Percentiles rank a stretch among this genome's conserved stretches.
phyloP scores from a whole-genome alignment of 2,888 invertebrate species.

The Caenorhabditis afra region DNA sequence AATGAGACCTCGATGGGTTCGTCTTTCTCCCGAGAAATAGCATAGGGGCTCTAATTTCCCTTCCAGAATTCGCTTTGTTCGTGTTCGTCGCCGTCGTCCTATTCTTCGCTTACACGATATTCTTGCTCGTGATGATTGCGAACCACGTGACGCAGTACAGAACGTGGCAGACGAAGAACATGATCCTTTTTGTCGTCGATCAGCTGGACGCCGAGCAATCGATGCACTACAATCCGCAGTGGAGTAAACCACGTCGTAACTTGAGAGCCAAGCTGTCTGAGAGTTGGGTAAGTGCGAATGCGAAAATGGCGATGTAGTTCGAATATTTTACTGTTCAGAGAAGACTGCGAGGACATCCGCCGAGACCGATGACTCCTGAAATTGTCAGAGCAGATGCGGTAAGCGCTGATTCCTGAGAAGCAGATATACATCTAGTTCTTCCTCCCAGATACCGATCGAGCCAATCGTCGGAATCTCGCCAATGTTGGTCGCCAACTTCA shows the following conservation, averaged over 20 bases:
- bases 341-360: conserved; percentile 23
- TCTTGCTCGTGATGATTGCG: conserved; percentile 33
- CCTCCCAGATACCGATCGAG: conserved; percentile 48
- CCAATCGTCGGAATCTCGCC: conserved; percentile 47
- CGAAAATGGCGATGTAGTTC: not conserved
- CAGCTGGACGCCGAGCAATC: conserved; percentile 61
- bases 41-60: not conserved
- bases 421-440: too few species aligned
- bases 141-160: conserved; percentile 42
- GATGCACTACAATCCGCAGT: conserved; percentile 53
- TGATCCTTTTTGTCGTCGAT: conserved; percentile 58
- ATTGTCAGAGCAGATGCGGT: conserved; percentile 35
- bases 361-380: conserved; percentile 26
- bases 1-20: conserved; percentile 59
- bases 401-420: not conserved
- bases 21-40: not conserved
- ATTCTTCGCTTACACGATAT: conserved; percentile 46
- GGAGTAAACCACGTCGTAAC: conserved; percentile 8
- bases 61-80: conserved; percentile 55
- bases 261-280: not conserved
- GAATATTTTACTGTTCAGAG: too few species aligned
- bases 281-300: conserved; percentile 1
- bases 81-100: conserved; percentile 48
- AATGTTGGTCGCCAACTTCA: conserved; percentile 38
- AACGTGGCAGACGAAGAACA: conserved; percentile 57